Conservation (phyloP, 2,113 vertebrate genomes). For the Gasterosteus nipponicus region DNA sequence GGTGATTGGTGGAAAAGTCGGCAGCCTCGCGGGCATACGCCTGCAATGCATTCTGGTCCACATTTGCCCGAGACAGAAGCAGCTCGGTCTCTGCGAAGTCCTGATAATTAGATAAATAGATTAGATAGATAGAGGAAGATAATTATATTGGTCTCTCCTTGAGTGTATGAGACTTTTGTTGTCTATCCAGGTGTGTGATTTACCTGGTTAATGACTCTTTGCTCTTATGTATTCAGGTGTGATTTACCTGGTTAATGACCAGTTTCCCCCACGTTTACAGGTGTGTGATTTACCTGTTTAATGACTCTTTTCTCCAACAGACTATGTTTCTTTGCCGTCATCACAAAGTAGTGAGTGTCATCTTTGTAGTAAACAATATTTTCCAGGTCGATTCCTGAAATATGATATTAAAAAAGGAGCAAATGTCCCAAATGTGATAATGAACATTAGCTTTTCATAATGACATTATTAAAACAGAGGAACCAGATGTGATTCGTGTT, state of each 20-base stretch:
- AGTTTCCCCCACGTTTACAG: not conserved
- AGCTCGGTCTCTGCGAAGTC: slow-evolving; percentile 91
- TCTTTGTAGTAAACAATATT: slow-evolving; percentile 99
- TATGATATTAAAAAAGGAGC: not conserved
- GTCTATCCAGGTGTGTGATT: not conserved
- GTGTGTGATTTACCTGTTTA: slow-evolving; percentile 77
- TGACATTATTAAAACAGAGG: too few relatives aligned
- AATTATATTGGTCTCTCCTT: too few relatives aligned
- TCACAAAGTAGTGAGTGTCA: slow-evolving; percentile 98
- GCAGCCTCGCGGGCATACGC: slow-evolving; percentile 91
- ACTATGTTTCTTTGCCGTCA: slow-evolving; percentile 98
- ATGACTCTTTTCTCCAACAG: slow-evolving; percentile 95
- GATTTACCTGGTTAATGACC: not conserved
- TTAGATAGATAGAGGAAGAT: not conserved
- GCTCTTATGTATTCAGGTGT: not conserved
- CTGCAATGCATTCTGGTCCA: slow-evolving; percentile 94
- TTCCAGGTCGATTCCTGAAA: slow-evolving; percentile 92
- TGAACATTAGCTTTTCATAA: not conserved
- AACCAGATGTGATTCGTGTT: not conserved
- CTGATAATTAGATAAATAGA: slow-evolving; percentile 64
- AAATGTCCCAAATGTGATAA: too few relatives aligned
- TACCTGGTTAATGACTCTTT: not conserved
- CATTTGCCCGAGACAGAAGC: slow-evolving; percentile 89
- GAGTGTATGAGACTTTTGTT: too few relatives aligned
- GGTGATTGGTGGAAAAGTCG: slow-evolving; percentile 93